These are phyloP conservation scores for Aptenodytes patagonicus DNA, from an alignment of 2,113 vertebrate genomes.

Conservation along the genomic window DNA sequence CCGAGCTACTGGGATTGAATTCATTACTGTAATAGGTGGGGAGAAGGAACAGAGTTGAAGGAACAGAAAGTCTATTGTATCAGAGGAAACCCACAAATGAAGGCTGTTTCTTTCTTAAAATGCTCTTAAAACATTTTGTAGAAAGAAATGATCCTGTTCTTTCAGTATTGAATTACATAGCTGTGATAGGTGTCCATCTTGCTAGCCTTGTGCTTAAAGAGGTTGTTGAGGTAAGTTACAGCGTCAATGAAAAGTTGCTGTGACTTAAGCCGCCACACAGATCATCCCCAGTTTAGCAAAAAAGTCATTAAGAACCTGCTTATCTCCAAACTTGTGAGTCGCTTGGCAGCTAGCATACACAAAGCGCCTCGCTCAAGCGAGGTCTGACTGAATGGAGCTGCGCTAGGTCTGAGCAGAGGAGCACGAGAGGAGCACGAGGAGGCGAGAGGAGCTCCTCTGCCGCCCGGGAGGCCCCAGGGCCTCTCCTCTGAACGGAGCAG, in stretches of 20 bases:
- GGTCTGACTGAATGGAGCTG: background rate
- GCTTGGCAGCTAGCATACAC: background rate
- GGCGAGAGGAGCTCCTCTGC: background rate
- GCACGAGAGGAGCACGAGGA: background rate
- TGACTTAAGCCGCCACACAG: background rate
- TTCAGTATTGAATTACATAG: background rate
- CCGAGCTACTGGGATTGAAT: background rate
- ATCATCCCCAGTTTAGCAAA: background rate
- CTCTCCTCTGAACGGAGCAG: background rate
- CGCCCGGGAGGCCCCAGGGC: background rate
- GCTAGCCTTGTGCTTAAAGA: background rate
- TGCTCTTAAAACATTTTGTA: background rate
- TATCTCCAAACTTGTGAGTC: background rate
- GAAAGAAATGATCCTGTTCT: background rate
- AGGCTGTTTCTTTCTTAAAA: background rate
- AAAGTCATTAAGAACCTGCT: background rate
- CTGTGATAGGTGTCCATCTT: background rate
- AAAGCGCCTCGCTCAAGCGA: accelerated
- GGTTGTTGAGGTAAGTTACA: background rate
- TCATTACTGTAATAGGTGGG: background rate
- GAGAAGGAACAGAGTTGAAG: background rate
- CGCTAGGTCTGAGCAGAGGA: background rate
- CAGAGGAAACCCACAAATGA: background rate
- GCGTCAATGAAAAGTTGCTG: background rate
- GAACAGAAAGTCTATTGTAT: background rate